Evolutionary conservation across 2,113 vertebrate species (phyloP), one percentile per base, ranked within the genome.

Genomic region (Pachyramphus minor): DNA sequence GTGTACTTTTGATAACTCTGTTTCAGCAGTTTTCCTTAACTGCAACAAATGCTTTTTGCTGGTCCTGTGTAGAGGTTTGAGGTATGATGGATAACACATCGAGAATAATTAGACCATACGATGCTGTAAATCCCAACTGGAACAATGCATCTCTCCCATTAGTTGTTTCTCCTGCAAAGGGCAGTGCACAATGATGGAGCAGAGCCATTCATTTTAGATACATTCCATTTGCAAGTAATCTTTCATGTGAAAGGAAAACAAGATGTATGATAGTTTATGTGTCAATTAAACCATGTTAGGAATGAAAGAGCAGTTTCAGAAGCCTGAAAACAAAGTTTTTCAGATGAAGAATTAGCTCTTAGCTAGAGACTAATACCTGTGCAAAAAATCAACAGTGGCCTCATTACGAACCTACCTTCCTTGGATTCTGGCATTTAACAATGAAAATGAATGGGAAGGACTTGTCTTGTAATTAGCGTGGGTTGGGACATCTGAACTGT

Each of bases 41-140:
- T 53, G 50, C 68, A 97, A 24, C 9, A 55, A 83, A 58, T 83
- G 77, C 14, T 24, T 95, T 94, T 97, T 81, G 75, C 72, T 76
- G 31, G 23, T 90, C 41, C 30, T 90, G 71, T 82, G 55, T 91
- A 83, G 67, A 94, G 62, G 62, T 85, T 96, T 94, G 95, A 69
- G 63, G 39, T 56, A 89, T 97, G 95, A 97, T 93, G 59, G 63
- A 93, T 97, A 74, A 78, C 1, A 24, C 58, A 37, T 85, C 55
- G 67, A 95, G 92, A 97, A 96, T 97, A 97, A 98, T 97, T 98
- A 96, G 97, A 89, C 80, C 96, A 22, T 19, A 42, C 13, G 77
- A 69, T 75, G 80, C 64, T 96, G 73, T 96, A 97, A 97, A 97
- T 97, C 93, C 82, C 78, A 87, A 67, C 50, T 56, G 89, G 96